phyloP scores from a whole-genome alignment of 2,888 invertebrate species.

The Muscina levida region DNA sequence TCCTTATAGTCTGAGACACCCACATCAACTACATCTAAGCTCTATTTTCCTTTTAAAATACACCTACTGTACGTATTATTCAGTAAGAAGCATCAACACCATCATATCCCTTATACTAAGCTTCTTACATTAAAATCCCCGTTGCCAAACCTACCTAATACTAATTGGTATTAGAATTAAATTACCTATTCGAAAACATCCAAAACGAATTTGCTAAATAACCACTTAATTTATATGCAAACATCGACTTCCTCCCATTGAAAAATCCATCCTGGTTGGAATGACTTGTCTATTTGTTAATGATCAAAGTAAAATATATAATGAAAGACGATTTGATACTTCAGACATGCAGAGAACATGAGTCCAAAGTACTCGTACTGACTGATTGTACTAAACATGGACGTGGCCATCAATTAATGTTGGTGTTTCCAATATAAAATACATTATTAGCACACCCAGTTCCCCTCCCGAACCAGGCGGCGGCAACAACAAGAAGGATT shows the following conservation, averaged over 20 bases:
- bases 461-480: neutral
- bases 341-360: constrained; percentile 43
- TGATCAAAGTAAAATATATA: constrained; percentile 58
- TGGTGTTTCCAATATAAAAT: constrained; percentile 51
- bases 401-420: constrained; percentile 63
- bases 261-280: constrained; percentile 26
- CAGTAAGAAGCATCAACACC: no score
- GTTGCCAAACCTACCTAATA: neutral
- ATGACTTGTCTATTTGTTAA: constrained; percentile 21
- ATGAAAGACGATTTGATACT: constrained; percentile 52
- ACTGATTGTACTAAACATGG: constrained; percentile 2
- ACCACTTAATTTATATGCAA: constrained; percentile 54
- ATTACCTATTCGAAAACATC: neutral
- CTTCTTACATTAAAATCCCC: neutral
- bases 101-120: neutral
- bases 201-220: constrained; percentile 14
- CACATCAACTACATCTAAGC: no score
- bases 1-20: no score
- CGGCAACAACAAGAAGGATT: neutral
- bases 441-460: constrained; percentile 50
- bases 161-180: constrained; percentile 16
- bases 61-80: no score
- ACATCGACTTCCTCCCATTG: constrained; percentile 16
- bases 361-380: constrained; percentile 19
- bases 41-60: no score